Base-by-base conservation (phyloP, 2,113 vertebrate genomes). In the Hemicordylus capensis region DNA sequence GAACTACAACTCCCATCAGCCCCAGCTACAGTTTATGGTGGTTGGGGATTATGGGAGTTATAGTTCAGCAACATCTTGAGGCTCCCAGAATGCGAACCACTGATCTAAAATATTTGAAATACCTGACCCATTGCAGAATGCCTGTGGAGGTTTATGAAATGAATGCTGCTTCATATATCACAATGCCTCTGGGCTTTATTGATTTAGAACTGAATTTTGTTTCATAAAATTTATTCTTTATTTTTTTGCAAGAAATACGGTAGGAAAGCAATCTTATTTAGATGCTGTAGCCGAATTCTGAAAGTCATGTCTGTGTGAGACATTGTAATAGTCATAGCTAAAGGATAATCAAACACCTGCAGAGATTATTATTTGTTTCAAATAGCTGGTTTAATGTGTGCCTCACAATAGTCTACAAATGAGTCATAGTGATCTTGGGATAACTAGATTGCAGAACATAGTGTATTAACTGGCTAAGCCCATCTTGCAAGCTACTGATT, bases 341-440 rank as follows among this genome's bases (percentile, higher is more conserved):
- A 73, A 79, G 17, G 77, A 85, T 70, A 80, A 72, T 73, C 76
- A 61, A 48, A 74, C 17, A 73, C 69, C 67, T 67, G 31, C 67
- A 82, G 54, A 54, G 58, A 64, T 28, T 66, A 39, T 81, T 70
- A 61, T 39, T 84, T 84, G 81, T 31, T 39, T 76, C 59, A 66
- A 64, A 64, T 10, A 17, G 34, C 20, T 84, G 31, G 20, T 64
- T 84, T 76, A 75, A 75, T 64, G 58, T 51, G 44, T 76, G n/a
- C 70, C 44, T 76, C 59, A 64, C 58, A 84, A 84, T 51, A 63
- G 58, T 63, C 58, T 75, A 20, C 54, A 75, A 61, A 64, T 75
- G 22, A 37, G 34, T 75, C 54, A 73, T 7, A 34, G 19, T 46
- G 56, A 61, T 54, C 3, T 20, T 70, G 31, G 15, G 67, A 22